A percentile compares a stretch with the other conserved stretches of the same genome.
Conservation (phyloP, 2,888 invertebrate species). For the Hedychridium roseum region DNA sequence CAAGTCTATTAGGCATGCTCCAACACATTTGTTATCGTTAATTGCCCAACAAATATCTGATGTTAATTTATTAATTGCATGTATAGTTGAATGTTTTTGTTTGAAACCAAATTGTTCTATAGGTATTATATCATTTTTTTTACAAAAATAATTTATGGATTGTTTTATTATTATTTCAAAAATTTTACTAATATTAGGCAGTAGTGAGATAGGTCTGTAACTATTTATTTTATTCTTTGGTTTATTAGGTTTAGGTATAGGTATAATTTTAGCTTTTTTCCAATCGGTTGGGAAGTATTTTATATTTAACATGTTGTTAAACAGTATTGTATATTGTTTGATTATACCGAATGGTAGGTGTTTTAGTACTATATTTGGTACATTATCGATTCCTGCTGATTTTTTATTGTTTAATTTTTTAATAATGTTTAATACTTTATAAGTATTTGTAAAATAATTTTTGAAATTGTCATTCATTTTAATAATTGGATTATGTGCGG, state of each 20-base stretch:
- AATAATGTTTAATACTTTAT: not conserved
- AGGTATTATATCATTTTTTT: constrained; percentile 3
- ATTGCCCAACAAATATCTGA: constrained; percentile 4
- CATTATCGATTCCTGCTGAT: not conserved
- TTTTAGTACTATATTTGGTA: not conserved
- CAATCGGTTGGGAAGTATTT: constrained; percentile 8
- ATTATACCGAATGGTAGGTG: not conserved
- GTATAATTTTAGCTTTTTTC: constrained; percentile 21
- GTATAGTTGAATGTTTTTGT: constrained; percentile 8
- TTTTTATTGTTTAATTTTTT: not conserved
- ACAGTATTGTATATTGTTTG: not conserved
- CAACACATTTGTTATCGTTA: constrained; percentile 4
- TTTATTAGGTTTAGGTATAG: constrained; percentile 17
- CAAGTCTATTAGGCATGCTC: constrained; percentile 11
- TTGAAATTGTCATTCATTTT: too few relatives aligned
- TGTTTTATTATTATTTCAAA: constrained; percentile 14
- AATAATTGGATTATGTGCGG: too few relatives aligned
- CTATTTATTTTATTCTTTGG: not conserved
- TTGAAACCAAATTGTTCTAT: constrained; percentile 12
- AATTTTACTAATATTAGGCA: constrained; percentile 17
- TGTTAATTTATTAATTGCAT: constrained; percentile 12
- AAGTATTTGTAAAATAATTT: not conserved
- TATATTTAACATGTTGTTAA: not conserved
- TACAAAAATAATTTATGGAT: not conserved
- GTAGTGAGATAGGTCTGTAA: constrained; percentile 13